phyloP scores from a whole-genome alignment of 2,797 vertebrate genomes.

The Myoxocephalus aenaeus region DNA sequence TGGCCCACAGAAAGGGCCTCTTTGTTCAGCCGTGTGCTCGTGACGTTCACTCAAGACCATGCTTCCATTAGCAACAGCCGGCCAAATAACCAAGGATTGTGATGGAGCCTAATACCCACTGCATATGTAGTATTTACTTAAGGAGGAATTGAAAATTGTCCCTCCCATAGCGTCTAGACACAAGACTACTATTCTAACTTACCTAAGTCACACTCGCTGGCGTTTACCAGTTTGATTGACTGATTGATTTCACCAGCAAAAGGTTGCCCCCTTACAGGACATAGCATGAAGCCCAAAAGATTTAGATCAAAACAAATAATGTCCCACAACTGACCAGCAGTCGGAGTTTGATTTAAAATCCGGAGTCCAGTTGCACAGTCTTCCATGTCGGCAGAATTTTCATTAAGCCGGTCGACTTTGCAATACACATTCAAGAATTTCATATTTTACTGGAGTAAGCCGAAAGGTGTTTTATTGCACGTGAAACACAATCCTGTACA shows the following conservation, averaged over 20 bases:
- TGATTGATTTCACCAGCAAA: conserved; percentile 63
- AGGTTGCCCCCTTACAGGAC: neutral
- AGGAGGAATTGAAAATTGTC: conserved; percentile 76
- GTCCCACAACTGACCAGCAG: conserved; percentile 15
- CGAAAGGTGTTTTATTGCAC: conserved; percentile 76
- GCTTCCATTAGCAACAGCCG: conserved; percentile 81
- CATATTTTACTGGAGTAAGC: conserved; percentile 66
- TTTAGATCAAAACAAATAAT: neutral
- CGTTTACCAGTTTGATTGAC: conserved; percentile 64
- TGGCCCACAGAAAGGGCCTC: conserved; percentile 80
- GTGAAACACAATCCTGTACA: conserved; percentile 72
- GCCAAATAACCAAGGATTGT: conserved; percentile 84
- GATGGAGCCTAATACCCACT: conserved; percentile 80
- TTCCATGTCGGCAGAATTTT: conserved; percentile 47
- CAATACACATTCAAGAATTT: conserved; percentile 64
- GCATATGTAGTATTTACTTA: conserved; percentile 82
- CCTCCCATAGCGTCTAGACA: conserved; percentile 71
- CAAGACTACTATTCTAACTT: conserved; percentile 75
- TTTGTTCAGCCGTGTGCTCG: conserved; percentile 78
- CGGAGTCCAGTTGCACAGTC: conserved; percentile 24
- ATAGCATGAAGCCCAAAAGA: neutral
- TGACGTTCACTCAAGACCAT: conserved; percentile 77
- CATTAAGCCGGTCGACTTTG: conserved; percentile 52
- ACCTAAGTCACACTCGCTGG: conserved; percentile 56
- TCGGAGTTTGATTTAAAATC: conserved; percentile 23